Evolutionary conservation across 2,113 vertebrate genomes (phyloP).

Genomic region (Vanacampus margaritifer): DNA sequence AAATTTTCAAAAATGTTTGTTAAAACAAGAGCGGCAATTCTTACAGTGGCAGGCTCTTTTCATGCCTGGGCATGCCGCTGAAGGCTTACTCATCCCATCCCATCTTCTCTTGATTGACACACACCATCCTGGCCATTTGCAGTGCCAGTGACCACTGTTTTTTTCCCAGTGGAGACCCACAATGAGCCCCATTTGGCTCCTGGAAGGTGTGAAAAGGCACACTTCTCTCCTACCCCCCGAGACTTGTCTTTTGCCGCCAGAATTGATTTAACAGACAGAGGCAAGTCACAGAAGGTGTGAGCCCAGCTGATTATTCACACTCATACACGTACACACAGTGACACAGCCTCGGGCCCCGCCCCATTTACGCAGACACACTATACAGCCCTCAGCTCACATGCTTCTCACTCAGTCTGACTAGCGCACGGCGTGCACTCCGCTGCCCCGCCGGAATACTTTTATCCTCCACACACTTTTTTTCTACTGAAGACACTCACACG

Average conservation of each 20-base stretch:
- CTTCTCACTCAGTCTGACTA: constrained; percentile 56
- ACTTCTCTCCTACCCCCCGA: constrained; percentile 34
- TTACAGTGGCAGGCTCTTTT: constrained; percentile 17
- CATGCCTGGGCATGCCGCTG: constrained; percentile 61
- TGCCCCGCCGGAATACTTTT: constrained; percentile 59
- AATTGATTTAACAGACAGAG: constrained; percentile 64
- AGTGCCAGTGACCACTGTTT: constrained; percentile 26
- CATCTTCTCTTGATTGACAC: constrained; percentile 48
- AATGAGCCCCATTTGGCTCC: constrained; percentile 70
- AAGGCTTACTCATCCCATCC: constrained; percentile 18
- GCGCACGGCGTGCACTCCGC: constrained; percentile 31
- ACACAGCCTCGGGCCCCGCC: constrained; percentile 47
- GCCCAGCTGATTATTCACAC: constrained; percentile 41
- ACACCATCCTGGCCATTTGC: constrained; percentile 43
- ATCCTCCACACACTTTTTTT: constrained; percentile 28
- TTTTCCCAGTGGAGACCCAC: constrained; percentile 23
- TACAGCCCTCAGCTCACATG: constrained; percentile 43
- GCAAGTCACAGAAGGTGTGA: constrained; percentile 60
- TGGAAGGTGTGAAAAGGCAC: constrained; percentile 70
- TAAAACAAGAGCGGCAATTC: constrained; percentile 6
- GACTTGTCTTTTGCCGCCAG: constrained; percentile 45
- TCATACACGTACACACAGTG: constrained; percentile 1
- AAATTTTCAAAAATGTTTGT: constrained; percentile 10
- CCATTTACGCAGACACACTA: constrained; percentile 54
- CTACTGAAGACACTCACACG: background rate